Conservation (phyloP, 2,888 invertebrate genomes). For the Tinea pellionella region DNA sequence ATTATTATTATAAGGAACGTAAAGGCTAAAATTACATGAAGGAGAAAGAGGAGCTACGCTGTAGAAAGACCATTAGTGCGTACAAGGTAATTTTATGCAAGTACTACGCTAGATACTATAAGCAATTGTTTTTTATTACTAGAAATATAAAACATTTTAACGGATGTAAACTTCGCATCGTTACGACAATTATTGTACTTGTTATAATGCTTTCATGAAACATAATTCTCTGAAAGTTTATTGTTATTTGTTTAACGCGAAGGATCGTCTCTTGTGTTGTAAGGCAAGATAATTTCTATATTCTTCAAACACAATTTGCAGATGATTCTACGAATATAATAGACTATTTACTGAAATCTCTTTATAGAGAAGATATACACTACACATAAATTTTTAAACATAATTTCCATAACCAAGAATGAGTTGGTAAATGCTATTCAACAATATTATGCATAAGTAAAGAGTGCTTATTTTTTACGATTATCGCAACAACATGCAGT, state of each 20-base stretch:
- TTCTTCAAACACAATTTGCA: too few relatives aligned
- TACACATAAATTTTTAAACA: neutral
- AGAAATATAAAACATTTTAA: neutral
- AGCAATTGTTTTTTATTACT: neutral
- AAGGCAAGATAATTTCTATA: too few relatives aligned
- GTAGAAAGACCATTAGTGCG: neutral
- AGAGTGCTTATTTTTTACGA: conserved; percentile 16
- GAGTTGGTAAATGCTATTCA: neutral
- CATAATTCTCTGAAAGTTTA: neutral
- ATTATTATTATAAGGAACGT: neutral
- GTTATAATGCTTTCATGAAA: neutral
- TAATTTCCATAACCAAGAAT: neutral
- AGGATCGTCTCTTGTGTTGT: too few relatives aligned
- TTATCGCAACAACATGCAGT: conserved; percentile 42
- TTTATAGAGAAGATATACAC: too few relatives aligned
- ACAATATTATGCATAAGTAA: conserved; percentile 13
- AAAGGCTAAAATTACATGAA: neutral
- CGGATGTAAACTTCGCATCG: neutral
- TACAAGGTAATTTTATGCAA: neutral
- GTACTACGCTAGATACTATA: neutral
- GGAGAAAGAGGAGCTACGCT: neutral
- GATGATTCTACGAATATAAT: too few relatives aligned
- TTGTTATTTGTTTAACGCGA: too few relatives aligned
- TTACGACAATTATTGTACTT: neutral
- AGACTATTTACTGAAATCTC: too few relatives aligned